Evolutionary conservation across 2,888 invertebrate species (phyloP).

Genomic region (Apamea epomidion): DNA sequence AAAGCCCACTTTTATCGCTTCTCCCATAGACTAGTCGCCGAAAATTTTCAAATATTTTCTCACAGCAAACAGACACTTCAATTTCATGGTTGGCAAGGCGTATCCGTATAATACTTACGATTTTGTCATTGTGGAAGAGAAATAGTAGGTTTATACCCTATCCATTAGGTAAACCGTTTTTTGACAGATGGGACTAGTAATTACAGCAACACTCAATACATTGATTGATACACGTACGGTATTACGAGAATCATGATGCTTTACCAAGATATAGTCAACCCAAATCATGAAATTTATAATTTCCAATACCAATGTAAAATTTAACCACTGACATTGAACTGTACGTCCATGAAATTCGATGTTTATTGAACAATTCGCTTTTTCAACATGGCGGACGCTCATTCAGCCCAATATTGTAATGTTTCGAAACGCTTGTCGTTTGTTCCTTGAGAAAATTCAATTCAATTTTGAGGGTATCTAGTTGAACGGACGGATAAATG

Average conservation of each 20-base stretch:
- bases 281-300: constrained; percentile 1
- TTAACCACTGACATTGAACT: constrained; percentile 18
- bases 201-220: too few relatives aligned
- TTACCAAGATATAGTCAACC: neutral
- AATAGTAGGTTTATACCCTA: neutral
- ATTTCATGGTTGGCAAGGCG: constrained; percentile 58
- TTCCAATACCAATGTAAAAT: constrained; percentile 39
- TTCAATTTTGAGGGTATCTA: constrained; percentile 56
- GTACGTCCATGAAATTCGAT: constrained; percentile 52
- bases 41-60: constrained; percentile 57
- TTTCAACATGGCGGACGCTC: constrained; percentile 66
- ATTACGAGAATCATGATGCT: neutral
- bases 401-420: constrained; percentile 68
- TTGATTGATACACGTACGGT: too few relatives aligned
- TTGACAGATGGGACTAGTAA: too few relatives aligned
- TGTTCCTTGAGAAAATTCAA: constrained; percentile 60
- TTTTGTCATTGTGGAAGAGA: neutral
- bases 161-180: too few relatives aligned
- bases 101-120: constrained; percentile 52
- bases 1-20: constrained; percentile 27
- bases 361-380: constrained; percentile 63
- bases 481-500: constrained; percentile 37
- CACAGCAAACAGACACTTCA: constrained; percentile 49
- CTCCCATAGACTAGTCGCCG: neutral
- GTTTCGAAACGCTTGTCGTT: constrained; percentile 47